phyloP scores from a whole-genome alignment of 2,113 vertebrate species.

The Atractosteus spatula region DNA sequence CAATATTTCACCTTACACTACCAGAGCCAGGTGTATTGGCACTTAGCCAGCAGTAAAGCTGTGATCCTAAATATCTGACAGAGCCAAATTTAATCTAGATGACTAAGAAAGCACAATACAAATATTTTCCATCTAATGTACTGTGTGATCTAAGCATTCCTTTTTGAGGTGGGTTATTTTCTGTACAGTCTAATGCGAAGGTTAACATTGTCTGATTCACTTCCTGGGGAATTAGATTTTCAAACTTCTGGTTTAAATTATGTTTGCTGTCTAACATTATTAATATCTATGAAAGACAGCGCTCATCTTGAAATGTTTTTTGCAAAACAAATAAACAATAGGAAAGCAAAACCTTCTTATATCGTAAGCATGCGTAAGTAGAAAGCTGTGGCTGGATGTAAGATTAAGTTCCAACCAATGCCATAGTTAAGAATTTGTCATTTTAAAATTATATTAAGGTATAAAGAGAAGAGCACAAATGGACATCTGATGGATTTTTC shows the following conservation, averaged over 20 bases:
- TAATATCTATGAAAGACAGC: no score
- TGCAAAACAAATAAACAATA: no score
- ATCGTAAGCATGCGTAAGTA: no score
- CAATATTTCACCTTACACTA: constrained; percentile 12
- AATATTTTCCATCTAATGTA: constrained; percentile 21
- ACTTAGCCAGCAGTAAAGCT: constrained; percentile 45
- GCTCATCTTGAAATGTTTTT: no score
- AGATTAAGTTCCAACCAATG: no score
- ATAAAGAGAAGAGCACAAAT: no score
- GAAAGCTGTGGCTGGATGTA: no score
- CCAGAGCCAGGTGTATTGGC: constrained; percentile 51
- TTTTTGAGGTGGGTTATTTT: neutral
- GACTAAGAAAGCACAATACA: constrained; percentile 22
- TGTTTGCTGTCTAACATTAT: neutral
- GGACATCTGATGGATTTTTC: neutral
- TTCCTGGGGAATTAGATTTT: neutral
- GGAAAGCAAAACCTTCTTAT: no score
- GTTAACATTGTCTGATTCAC: neutral
- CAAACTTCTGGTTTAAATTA: neutral
- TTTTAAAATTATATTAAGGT: no score
- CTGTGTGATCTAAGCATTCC: constrained; percentile 25
- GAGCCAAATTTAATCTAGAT: constrained; percentile 34
- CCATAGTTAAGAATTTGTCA: no score
- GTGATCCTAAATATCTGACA: constrained; percentile 31
- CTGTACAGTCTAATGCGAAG: neutral